Evolutionary conservation across 23 tunicate genomes (phyloP).

Genomic region (Aplidium turbinatum): DNA sequence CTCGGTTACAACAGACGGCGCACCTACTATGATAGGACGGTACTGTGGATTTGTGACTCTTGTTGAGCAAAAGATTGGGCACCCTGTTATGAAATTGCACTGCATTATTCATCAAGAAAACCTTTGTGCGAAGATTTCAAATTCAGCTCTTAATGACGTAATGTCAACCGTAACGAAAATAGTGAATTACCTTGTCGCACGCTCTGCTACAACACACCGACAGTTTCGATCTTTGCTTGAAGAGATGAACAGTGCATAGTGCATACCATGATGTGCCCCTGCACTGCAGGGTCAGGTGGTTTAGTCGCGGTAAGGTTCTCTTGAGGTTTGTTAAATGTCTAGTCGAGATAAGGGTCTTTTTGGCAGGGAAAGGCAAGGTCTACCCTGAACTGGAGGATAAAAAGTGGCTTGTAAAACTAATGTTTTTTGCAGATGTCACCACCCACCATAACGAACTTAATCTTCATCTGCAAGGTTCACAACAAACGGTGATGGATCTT

Average conservation of each 20-base stretch:
- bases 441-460: constrained; percentile 53
- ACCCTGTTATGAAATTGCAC: constrained; percentile 32
- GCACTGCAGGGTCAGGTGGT: constrained; percentile 31
- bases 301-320: constrained; percentile 55
- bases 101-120: constrained; percentile 43
- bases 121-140: constrained; percentile 48
- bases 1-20: constrained; percentile 39
- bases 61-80: constrained; percentile 11
- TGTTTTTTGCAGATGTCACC: constrained; percentile 57
- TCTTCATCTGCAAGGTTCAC: constrained; percentile 53
- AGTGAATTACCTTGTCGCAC: constrained; percentile 39
- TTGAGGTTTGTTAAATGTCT: constrained; percentile 48
- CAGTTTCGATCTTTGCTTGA: constrained; percentile 57
- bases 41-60: constrained; percentile 27
- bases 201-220: constrained; percentile 54
- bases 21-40: constrained; percentile 33
- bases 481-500: constrained; percentile 41
- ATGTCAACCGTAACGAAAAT: constrained; percentile 36
- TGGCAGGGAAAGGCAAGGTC: constrained; percentile 27
- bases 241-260: constrained; percentile 55
- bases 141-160: constrained; percentile 34
- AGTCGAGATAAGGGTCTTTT: constrained; percentile 39
- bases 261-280: constrained; percentile 48
- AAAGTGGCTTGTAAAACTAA: constrained; percentile 53
- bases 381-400: constrained; percentile 55